Evolutionary conservation across 2,113 vertebrate genomes (phyloP), one percentile per base, ranked within the genome.

Genomic region (Vanacampus margaritifer): DNA sequence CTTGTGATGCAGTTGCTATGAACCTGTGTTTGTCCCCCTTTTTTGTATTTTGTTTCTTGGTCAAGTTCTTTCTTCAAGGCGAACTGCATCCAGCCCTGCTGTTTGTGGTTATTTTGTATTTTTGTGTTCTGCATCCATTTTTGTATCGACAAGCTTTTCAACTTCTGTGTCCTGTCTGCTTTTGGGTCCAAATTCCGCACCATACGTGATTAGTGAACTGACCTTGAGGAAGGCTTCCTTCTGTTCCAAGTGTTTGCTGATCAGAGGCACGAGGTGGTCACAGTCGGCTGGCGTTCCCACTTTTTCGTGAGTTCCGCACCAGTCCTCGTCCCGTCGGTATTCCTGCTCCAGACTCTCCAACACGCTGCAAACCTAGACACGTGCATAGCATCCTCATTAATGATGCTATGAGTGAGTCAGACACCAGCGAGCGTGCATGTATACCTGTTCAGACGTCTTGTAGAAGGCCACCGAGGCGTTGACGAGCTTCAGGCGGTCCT

Each of bases 181-280:
- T 32, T 32, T 32, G 28, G 28, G 28, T 32, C 28, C 28, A 32
- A 32, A 32, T 32, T 32, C 28, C 28, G 4, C 28, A 32, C 28
- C 28, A 32, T 32, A 32, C 28, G 28, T 32, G 28, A n/a, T n/a
- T n/a, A n/a, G 17, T 5, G 12, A 3, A 37, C 12, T 76, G 51
- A 92, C 91, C 89, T 92, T 92, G 7, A 93, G 95, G 84, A 99
- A 99, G 73, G 97, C 97, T 67, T 99, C 97, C 64, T 99, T 99
- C 91, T 99, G 97, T 75, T 99, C 97, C 92, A 99, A 84, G 72
- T 99, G 97, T 89, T 98, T 99, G 86, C 94, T 96, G 92, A 99
- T 98, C 79, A 98, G 93, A 50, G 97, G 97, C 9, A 98, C 90
- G 13, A 99, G 94, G 0, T 98, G 96, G 73, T 99, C 97, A 13